Base-by-base conservation (phyloP, 2,113 vertebrate species). In the Melospiza georgiana region DNA sequence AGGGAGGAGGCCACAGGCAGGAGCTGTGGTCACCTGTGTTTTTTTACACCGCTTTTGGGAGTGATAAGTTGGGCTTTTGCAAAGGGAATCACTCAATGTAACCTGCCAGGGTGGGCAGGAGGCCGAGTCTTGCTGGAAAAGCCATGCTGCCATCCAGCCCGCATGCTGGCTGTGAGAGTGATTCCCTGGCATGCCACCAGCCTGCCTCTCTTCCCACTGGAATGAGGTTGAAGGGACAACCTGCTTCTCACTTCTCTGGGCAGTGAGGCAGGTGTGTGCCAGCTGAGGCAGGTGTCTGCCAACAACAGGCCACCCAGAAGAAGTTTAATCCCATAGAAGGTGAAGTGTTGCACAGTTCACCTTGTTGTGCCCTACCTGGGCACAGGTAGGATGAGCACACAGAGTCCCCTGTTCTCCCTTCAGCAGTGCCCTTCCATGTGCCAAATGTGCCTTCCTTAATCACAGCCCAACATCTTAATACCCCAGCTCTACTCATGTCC, bases 141-240 rank as follows among this genome's bases (percentile, higher is more conserved):
- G 23, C 31, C 59, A 4, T 1, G 3, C 58, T 74, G 79, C 58
- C 9, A 1, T 52, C 41, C 72, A 25, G 23, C 18, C 27, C 2
- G 0, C 0, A 1, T 3, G 1, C 61, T 3, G 1, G 27, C 58
- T 63, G 17, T 9, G 1, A 57, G 35, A 27, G 15, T 1, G 4
- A 8, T 21, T 69, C 30, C 55, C 25, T 4, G 0, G 15, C 5
- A 2, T 48, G 16, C 41, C n/a, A 54, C 35, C 33, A 84, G 58
- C 39, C 35, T 86, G 33, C 44, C 33, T n/a, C 58, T 73, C 25
- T 30, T 67, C 63, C 63, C 2, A 0, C 16, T 37, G 80, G 58
- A 52, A 39, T 25, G 23, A 44, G 39, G 30, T 17, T 55, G 35
- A 30, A 27, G 59, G 44, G 15, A 61, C 35, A 80, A 5, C 3